phyloP scores from a whole-genome alignment of 2,797 vertebrate genomes.

The Tragelaphus oryx region DNA sequence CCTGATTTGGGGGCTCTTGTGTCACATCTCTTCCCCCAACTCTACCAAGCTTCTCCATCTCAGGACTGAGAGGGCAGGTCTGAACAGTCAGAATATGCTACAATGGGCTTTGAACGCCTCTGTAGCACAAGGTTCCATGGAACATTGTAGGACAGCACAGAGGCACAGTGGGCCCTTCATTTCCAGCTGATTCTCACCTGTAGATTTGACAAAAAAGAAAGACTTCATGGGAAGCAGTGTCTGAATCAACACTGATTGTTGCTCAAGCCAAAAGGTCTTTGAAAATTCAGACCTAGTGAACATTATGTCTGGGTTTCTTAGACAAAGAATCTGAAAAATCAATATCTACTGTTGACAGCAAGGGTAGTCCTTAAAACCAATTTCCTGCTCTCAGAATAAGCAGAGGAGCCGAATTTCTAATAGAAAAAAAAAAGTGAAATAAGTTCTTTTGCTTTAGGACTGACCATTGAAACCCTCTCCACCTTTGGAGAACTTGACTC shows the following conservation, averaged over 20 bases:
- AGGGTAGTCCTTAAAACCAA: neutral
- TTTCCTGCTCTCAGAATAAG: neutral
- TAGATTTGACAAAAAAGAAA: neutral
- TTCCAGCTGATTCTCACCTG: neutral
- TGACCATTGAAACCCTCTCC: neutral
- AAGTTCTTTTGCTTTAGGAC: neutral
- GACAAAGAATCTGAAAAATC: slow-evolving; percentile 9
- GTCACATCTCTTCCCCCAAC: neutral
- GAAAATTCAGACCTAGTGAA: neutral
- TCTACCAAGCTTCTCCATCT: neutral
- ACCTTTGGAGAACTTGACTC: neutral
- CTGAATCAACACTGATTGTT: neutral
- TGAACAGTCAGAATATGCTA: neutral
- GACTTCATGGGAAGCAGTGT: accelerated
- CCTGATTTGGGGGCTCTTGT: neutral
- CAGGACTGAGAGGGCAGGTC: too few relatives aligned
- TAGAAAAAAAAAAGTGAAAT: neutral
- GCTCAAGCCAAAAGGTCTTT: neutral
- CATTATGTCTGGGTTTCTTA: neutral
- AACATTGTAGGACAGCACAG: accelerated
- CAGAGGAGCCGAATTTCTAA: neutral
- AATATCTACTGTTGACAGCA: neutral
- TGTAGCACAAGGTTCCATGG: accelerated
- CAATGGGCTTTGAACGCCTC: too few relatives aligned
- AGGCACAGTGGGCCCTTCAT: neutral